These are phyloP conservation scores for Origma solitaria DNA, from an alignment of 2,113 vertebrate genomes.

Conservation along the genomic window DNA sequence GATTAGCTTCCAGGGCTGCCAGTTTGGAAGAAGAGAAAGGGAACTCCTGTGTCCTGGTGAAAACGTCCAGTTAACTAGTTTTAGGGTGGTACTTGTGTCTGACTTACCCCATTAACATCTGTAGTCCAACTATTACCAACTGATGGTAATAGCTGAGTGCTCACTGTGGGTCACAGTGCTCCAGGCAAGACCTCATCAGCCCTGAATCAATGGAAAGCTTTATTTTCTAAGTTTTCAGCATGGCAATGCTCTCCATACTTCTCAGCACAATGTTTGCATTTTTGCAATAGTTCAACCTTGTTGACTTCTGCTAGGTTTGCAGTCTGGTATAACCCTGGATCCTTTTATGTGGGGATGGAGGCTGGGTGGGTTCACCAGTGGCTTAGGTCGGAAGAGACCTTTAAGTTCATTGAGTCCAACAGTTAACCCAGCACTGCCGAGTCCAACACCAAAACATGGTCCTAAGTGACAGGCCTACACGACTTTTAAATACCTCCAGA, in stretches of 20 bases:
- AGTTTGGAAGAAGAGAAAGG: not conserved
- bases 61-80: not conserved
- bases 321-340: accelerated
- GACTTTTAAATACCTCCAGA: not conserved
- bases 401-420: not conserved
- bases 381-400: not conserved
- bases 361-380: not conserved
- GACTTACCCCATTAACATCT: not conserved
- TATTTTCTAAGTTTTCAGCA: not conserved
- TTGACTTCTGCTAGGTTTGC: not conserved
- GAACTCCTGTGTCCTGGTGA: not conserved
- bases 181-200: not conserved
- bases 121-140: accelerated
- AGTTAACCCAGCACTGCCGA: not conserved
- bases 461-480: not conserved
- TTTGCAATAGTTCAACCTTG: not conserved
- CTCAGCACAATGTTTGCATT: not conserved
- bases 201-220: not conserved
- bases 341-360: not conserved
- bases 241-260: not conserved
- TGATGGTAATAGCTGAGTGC: not conserved
- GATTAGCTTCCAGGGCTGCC: not conserved
- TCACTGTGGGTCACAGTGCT: not conserved
- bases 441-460: not conserved
- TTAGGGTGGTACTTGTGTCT: not conserved